Percentiles rank a stretch among this genome's conserved stretches.
These are phyloP conservation scores for Pasiphila rectangulata DNA, from an alignment of 2,888 invertebrate genomes.

Conservation along the genomic window DNA sequence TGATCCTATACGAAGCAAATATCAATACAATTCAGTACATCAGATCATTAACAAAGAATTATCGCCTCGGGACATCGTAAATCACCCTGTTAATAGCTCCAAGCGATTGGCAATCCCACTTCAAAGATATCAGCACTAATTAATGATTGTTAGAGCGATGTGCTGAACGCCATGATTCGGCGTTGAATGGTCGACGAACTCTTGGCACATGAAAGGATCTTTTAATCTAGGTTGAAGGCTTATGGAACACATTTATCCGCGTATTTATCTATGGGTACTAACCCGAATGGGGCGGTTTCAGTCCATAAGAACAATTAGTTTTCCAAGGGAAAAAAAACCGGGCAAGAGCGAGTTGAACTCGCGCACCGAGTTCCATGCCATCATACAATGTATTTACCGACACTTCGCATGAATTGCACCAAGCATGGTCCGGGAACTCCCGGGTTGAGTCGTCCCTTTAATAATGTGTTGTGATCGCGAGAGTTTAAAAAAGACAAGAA, in stretches of 20 bases:
- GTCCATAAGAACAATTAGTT: too few species aligned
- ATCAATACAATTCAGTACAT: conserved; percentile 16
- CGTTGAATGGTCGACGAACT: conserved; percentile 2
- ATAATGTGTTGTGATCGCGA: too few species aligned
- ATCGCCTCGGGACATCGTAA: conserved; percentile 43
- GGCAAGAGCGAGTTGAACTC: too few species aligned
- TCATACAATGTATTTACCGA: too few species aligned
- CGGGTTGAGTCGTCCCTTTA: too few species aligned
- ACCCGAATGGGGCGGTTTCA: too few species aligned
- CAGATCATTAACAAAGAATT: conserved; percentile 37
- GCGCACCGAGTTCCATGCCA: too few species aligned
- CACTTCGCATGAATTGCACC: too few species aligned
- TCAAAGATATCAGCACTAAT: conserved; percentile 56
- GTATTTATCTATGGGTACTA: too few species aligned
- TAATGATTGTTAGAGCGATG: conserved; percentile 59
- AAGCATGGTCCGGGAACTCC: too few species aligned
- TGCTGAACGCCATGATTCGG: conserved; percentile 14
- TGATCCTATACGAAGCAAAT: conserved; percentile 9
- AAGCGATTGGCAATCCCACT: conserved; percentile 69
- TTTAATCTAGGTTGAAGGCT: neutral
- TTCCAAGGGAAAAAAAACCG: too few species aligned
- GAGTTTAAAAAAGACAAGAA: too few species aligned
- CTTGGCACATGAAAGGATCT: neutral
- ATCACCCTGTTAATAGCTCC: conserved; percentile 64
- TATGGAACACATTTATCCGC: neutral